Evolutionary conservation across 2,888 invertebrate species (phyloP), one percentile per base, ranked within the genome.

Genomic region (Psylliodes chrysocephalus): DNA sequence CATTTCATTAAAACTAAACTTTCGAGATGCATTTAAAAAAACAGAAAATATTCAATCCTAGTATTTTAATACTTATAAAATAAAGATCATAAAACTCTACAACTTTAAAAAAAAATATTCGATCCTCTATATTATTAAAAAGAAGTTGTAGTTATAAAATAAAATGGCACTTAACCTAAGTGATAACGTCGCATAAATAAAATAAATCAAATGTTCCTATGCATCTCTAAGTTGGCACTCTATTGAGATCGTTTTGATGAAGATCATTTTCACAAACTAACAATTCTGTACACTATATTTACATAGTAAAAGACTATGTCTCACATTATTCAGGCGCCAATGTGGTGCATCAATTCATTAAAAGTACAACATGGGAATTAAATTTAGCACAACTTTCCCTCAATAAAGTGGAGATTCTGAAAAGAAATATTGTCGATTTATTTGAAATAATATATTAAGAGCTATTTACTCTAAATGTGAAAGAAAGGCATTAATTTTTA

Each of bases 311-410:
- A 66, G 64, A 64, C 64, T 57, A 60, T 19, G 64, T 68, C 68
- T 68, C 56, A 18, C 28, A 52, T 60, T 35, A 49, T 55, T 49
- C 17, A 22, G 30, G 65, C 64, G 46, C 66, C 67, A 71, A 68
- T 64, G 54, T 71, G 67, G 66, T 66, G 63, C 66, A 68, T 53
- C 19, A 62, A 47, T 69, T 66, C 70, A 66, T 73, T 42, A 42
- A 40, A n/a, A 22, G 8, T 46, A 30, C 17, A 49, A 8, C 6
- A 12, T 28, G 15, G 14, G 12, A 49, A 49, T 49, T 25, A 12
- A 35, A 35, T 14, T 3, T 14, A 35, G 35, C 35, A 35, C 35
- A 35, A 3, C n/a, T 33, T 33, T 33, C 2, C 6, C 33, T 5
- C 25, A 25, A 7, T 7, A 2, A 33, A 33, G n/a, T n/a, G n/a